A percentile compares a stretch with the other conserved stretches of the same genome.
Evolutionary conservation across 2,888 invertebrate species (phyloP).

Genomic region (Dascillus cervinus): DNA sequence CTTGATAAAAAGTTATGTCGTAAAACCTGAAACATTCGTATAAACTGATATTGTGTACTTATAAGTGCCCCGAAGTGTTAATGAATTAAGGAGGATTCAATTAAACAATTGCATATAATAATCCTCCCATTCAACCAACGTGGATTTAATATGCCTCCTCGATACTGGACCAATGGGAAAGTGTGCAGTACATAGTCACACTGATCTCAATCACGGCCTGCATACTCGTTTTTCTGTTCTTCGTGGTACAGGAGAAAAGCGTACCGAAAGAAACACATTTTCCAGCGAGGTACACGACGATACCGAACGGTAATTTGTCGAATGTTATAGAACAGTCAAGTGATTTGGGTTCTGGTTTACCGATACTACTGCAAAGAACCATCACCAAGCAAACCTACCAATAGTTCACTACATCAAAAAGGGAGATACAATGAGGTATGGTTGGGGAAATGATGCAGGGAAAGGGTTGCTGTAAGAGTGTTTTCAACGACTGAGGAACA

Average conservation of each 20-base stretch:
- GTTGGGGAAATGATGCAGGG: slow-evolving; percentile 81
- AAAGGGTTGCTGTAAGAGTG: slow-evolving; percentile 83
- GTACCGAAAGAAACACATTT: slow-evolving; percentile 49
- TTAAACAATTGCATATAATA: too few relatives aligned
- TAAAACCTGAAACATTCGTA: too few relatives aligned
- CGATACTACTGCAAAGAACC: slow-evolving; percentile 80
- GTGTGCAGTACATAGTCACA: slow-evolving; percentile 57
- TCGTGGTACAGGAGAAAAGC: slow-evolving; percentile 57
- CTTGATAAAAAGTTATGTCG: too few relatives aligned
- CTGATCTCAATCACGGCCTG: slow-evolving; percentile 63
- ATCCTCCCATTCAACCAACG: too few relatives aligned
- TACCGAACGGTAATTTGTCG: slow-evolving; percentile 30
- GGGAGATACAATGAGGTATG: slow-evolving; percentile 91
- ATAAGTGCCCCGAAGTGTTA: too few relatives aligned
- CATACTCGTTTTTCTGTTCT: slow-evolving; percentile 57
- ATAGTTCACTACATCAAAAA: slow-evolving; percentile 80
- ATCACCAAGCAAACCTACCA: slow-evolving; percentile 88
- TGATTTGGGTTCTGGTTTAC: slow-evolving; percentile 83
- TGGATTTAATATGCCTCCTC: too few relatives aligned
- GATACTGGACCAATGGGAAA: slow-evolving; percentile 41
- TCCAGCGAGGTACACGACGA: slow-evolving; percentile 34
- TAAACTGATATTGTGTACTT: too few relatives aligned
- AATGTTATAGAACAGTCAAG: slow-evolving; percentile 73
- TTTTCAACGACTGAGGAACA: slow-evolving; percentile 91
- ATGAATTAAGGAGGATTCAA: too few relatives aligned